Percentiles rank a stretch among this genome's conserved stretches.
Evolutionary conservation across 2,888 invertebrate species (phyloP).

Genomic region (Herminia tarsipennalis): DNA sequence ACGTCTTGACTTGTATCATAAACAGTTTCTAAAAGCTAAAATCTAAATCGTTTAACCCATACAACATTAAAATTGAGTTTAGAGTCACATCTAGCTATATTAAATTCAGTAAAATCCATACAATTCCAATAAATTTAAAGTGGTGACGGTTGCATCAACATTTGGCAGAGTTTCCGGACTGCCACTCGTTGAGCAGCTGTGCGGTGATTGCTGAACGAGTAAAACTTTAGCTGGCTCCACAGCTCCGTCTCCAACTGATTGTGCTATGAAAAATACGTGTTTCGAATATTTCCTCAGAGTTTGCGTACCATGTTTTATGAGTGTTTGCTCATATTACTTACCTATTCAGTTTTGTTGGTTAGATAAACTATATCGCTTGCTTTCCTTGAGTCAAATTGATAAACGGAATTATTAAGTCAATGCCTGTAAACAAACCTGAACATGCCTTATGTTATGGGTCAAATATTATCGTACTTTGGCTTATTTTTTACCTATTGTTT

Average conservation of each 20-base stretch:
- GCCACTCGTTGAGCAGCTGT: constrained; percentile 42
- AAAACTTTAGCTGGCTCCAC: constrained; percentile 37
- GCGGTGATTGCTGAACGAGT: constrained; percentile 41
- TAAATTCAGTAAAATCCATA: constrained; percentile 5
- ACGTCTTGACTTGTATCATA: too few species aligned
- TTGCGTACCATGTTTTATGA: background rate
- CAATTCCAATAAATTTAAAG: constrained; percentile 29
- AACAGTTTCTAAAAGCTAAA: too few species aligned
- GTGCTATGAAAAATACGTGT: constrained; percentile 41
- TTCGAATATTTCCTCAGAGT: constrained; percentile 26
- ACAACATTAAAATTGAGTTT: background rate
- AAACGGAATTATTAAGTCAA: too few species aligned
- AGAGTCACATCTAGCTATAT: background rate
- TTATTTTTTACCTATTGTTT: too few species aligned
- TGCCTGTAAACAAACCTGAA: too few species aligned
- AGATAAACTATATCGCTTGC: too few species aligned
- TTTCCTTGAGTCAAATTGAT: too few species aligned
- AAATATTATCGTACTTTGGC: too few species aligned
- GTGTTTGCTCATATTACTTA: background rate
- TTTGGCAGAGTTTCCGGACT: constrained; percentile 41
- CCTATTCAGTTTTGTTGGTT: too few species aligned
- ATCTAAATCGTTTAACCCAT: too few species aligned
- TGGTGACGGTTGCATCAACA: constrained; percentile 26
- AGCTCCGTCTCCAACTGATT: too few species aligned
- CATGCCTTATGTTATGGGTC: too few species aligned